phyloP scores from a whole-genome alignment of 2,888 invertebrate species.

The Pristionchus japonicus region DNA sequence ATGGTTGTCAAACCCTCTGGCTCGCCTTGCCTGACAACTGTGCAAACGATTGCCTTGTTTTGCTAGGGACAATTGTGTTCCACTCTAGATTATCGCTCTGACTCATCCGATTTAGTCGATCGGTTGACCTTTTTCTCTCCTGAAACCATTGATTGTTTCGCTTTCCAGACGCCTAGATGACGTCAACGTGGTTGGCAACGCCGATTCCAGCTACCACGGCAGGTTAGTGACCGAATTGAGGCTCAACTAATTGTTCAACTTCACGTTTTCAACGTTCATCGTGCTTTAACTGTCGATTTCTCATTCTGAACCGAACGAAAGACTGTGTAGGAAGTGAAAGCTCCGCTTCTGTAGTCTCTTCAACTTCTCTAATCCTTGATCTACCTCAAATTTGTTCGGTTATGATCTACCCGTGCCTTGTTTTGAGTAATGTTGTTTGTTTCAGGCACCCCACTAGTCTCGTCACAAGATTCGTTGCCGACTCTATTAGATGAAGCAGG shows the following conservation, averaged over 20 bases:
- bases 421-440: too few relatives aligned
- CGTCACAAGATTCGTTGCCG: not conserved
- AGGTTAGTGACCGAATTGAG: not conserved
- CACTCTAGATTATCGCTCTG: not conserved
- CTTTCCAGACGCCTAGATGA: not conserved
- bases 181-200: constrained; percentile 9
- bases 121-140: not conserved
- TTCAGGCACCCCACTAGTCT: not conserved
- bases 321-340: too few relatives aligned
- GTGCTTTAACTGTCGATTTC: too few relatives aligned
- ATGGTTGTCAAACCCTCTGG: not conserved
- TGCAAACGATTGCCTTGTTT: not conserved
- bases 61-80: not conserved
- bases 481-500: not conserved
- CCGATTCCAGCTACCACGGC: constrained; percentile 12
- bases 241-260: too few relatives aligned
- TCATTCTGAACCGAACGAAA: too few relatives aligned
- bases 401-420: too few relatives aligned
- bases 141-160: not conserved
- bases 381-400: too few relatives aligned
- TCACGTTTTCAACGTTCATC: too few relatives aligned
- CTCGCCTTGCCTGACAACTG: not conserved
- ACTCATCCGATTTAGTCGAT: constrained; percentile 13
- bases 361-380: too few relatives aligned
- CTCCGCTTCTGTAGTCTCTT: too few relatives aligned